A percentile compares a stretch with the other conserved stretches of the same genome.
Conservation (phyloP, 2,888 invertebrate genomes). For the Cartodere bifasciata region DNA sequence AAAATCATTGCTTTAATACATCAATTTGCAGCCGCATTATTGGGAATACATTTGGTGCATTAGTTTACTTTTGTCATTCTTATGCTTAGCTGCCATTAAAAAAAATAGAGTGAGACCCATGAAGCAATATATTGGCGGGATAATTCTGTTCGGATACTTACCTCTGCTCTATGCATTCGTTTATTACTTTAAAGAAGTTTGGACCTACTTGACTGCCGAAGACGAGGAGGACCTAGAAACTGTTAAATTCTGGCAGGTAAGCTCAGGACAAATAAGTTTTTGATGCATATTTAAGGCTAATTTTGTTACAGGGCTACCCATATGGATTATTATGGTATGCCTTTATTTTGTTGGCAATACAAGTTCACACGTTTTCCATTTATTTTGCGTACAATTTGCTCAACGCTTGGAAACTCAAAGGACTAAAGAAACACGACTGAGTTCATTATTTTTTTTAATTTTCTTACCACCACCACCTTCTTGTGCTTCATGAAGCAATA, state of each 20-base stretch:
- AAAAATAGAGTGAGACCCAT: conserved; percentile 68
- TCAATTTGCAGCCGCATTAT: conserved; percentile 61
- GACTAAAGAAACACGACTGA: conserved; percentile 58
- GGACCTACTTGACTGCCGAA: conserved; percentile 59
- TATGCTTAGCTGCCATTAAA: conserved; percentile 76
- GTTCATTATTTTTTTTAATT: conserved; percentile 5
- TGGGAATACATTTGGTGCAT: conserved; percentile 94
- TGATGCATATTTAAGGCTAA: not conserved
- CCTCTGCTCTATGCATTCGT: conserved; percentile 71
- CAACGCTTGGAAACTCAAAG: conserved; percentile 70
- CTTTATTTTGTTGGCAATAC: conserved; percentile 74
- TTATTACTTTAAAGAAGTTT: conserved; percentile 75
- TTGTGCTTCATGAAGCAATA: conserved; percentile 11
- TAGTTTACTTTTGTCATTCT: conserved; percentile 69
- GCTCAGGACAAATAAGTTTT: conserved; percentile 10
- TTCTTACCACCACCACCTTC: conserved; percentile 9
- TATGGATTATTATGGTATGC: conserved; percentile 88
- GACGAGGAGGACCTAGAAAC: conserved; percentile 52
- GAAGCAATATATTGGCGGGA: conserved; percentile 71
- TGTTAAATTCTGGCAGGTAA: conserved; percentile 64
- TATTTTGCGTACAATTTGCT: conserved; percentile 75
- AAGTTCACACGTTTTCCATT: conserved; percentile 78
- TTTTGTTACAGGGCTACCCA: conserved; percentile 61
- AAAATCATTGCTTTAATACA: too few relatives aligned
- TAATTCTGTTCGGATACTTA: conserved; percentile 61